Evolutionary conservation across 2,797 vertebrate species (phyloP), one percentile per base, ranked within the genome.

Genomic region (Agapornis canus): DNA sequence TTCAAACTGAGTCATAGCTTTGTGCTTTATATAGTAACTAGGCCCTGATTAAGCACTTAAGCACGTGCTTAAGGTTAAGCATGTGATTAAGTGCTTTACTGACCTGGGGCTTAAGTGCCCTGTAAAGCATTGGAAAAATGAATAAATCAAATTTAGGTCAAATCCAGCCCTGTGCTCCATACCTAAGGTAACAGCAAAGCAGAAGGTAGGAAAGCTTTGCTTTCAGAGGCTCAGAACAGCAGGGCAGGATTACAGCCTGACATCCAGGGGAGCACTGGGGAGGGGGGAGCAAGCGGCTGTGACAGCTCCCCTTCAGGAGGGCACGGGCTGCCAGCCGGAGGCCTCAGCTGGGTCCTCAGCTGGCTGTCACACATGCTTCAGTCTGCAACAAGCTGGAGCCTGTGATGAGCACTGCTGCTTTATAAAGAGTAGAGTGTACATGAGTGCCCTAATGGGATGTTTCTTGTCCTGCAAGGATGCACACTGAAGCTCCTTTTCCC

Each of bases 111-210:
- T 94, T 96, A 95, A 96, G 94, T 91, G 94, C 77, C 80, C 89
- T 95, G 85, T 94, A 96, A 96, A 92, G 89, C 91, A 88, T 49
- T 92, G 94, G 77, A 90, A 96, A 95, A 95, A 92, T 73, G 90
- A 93, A 95, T 95, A 96, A 95, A 96, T 96, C 93, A 96, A 95
- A 96, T 95, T 90, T 96, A 95, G 95, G 96, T 95, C 92, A 91
- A 77, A 94, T 76, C 54, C 76, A 93, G 79, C 65, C 85, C 76
- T 51, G 76, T 84, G 91, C 80, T 82, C 43, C 54, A 52, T 92
- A 96, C 94, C 95, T 93, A 70, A 39, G 77, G 90, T 35, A 54
- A 71, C 12, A 73, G 90, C 77, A 65, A 92, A 75, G 87, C 92
- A 84, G 87, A 87, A 79, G 65, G 76, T 85, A 56, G 92, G 86